These are phyloP conservation scores for Picus viridis DNA, from an alignment of 2,797 vertebrate genomes.

Conservation along the genomic window DNA sequence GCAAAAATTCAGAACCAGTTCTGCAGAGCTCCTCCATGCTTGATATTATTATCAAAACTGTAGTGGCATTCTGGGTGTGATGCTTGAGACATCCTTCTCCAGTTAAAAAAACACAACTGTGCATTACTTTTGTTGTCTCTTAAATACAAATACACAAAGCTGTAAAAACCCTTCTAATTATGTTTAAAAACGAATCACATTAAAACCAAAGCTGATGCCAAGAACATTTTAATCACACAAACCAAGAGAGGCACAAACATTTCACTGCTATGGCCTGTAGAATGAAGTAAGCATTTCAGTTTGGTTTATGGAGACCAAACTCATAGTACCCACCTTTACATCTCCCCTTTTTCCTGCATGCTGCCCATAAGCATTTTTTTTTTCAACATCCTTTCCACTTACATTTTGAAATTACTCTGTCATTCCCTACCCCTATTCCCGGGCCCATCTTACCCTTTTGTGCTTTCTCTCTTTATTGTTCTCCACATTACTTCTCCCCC, in stretches of 20 bases:
- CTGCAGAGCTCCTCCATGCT: not conserved
- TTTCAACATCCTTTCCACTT: not conserved
- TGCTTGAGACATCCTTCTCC: not conserved
- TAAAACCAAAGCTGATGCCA: conserved; percentile 46
- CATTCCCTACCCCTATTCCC: not conserved
- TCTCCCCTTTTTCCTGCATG: not conserved
- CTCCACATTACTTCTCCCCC: not conserved
- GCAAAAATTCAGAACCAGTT: not conserved
- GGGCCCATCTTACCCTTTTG: not conserved
- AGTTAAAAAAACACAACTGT: not conserved
- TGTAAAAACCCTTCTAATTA: conserved; percentile 58
- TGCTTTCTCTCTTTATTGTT: not conserved
- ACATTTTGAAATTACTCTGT: not conserved
- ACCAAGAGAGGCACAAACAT: conserved; percentile 13
- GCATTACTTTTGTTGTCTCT: conserved; percentile 53
- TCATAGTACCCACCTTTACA: not conserved
- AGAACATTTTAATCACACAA: conserved; percentile 60
- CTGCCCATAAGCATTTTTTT: not conserved
- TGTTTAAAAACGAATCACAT: conserved; percentile 43
- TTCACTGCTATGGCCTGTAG: not conserved
- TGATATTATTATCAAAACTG: not conserved
- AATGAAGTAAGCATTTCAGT: not conserved
- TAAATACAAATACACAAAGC: conserved; percentile 58
- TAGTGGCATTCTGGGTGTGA: not conserved
- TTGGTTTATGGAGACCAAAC: not conserved